Base-by-base conservation (phyloP, 2,113 vertebrate genomes). In the Mesembrinibis cayennensis region DNA sequence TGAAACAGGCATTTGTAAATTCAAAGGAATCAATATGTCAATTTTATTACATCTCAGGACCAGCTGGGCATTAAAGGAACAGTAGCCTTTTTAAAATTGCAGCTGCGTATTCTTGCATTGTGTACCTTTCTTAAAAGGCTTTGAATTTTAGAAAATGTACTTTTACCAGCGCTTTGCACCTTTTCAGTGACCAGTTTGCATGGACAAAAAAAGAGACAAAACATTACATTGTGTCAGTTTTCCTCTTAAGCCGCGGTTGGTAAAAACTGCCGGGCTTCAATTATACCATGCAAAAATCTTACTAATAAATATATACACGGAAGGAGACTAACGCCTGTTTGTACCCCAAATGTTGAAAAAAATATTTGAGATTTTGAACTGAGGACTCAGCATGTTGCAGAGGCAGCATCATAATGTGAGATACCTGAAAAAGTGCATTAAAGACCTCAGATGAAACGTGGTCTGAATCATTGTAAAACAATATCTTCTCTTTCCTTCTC, bases 11-110 rank as follows among this genome's bases (percentile, higher is more conserved):
- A 99, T 99, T 99, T 99, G 99, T 99, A 99, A 99, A 99, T 99
- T 99, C 99, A 99, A 99, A 99, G 98, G 99, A 99, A 99, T 99
- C 99, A 99, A 99, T 99, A 99, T 99, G 99, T 99, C 99, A 99
- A 99, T 99, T 99, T 99, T 99, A 99, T 99, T 99, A 99, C 99
- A 99, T 99, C 99, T 99, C 98, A 96, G 98, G 99, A 99, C 99
- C 99, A 99, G 99, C 99, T 99, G 99, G 99, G 98, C 98, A 98
- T 99, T 99, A 99, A 99, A 99, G 99, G 98, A 98, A 98, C 98
- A 98, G 98, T 98, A 98, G 98, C 98, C 98, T 97, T 97, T 89
- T 97, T 97, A 95, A 97, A 97, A 97, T 94, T 94, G 94, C 97
- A 98, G 97, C 98, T 98, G 96, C 69, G 11, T 97, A 94, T 95